Evolutionary conservation across 2,797 vertebrate genomes (phyloP).

Genomic region (Nothura maculosa): DNA sequence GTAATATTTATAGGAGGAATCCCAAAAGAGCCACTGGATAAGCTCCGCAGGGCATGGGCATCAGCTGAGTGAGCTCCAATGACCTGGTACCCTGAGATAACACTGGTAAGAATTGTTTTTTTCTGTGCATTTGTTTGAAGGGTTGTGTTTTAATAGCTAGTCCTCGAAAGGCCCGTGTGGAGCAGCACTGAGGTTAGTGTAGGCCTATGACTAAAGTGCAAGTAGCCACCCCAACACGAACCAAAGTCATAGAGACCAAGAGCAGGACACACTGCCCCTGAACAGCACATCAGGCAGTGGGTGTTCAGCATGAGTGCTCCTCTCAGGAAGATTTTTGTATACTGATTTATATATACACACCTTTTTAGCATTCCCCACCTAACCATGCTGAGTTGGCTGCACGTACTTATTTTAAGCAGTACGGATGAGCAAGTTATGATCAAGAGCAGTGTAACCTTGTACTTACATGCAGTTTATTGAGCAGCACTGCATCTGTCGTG

Average conservation of each 20-base stretch:
- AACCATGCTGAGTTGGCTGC: accelerated
- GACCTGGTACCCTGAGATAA: accelerated
- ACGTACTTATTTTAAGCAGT: accelerated
- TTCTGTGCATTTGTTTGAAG: accelerated
- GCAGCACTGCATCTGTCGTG: constrained; percentile 94
- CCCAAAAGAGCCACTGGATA: not conserved
- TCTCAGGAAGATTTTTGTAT: accelerated
- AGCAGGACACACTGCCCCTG: not conserved
- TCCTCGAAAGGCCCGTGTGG: accelerated
- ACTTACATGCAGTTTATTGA: constrained; percentile 95
- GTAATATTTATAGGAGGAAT: not conserved
- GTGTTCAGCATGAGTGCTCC: accelerated
- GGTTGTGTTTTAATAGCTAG: not conserved
- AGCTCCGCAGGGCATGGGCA: not conserved
- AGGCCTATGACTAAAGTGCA: accelerated
- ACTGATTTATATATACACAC: accelerated
- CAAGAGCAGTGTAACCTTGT: accelerated
- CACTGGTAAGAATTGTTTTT: accelerated
- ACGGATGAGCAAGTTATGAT: accelerated
- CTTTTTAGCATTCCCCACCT: accelerated
- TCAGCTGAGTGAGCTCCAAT: not conserved
- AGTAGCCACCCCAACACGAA: accelerated
- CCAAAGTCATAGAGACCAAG: accelerated
- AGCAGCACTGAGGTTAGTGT: not conserved
- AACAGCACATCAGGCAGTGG: not conserved